Percentiles rank a stretch among this genome's conserved stretches.
phyloP scores from a whole-genome alignment of 2,797 vertebrate genomes.

The Anabacerthia variegaticeps region DNA sequence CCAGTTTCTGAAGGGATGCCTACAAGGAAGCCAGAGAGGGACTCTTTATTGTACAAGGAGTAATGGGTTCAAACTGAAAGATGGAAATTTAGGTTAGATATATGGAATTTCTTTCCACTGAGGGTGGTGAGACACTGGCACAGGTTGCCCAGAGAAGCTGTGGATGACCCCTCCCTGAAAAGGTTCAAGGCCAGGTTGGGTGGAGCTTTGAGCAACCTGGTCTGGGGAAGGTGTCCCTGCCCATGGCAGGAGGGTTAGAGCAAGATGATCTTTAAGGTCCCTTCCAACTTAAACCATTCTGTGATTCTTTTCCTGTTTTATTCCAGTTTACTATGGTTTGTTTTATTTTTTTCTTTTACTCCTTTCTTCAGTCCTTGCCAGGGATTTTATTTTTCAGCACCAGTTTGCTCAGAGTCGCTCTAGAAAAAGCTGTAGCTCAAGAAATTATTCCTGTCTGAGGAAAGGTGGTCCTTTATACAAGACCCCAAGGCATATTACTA shows the following conservation, averaged over 20 bases:
- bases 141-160: background rate
- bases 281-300: rapidly evolving
- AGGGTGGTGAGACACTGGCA: no score
- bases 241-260: background rate
- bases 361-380: background rate
- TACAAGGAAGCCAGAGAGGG: background rate
- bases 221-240: background rate
- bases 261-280: no score
- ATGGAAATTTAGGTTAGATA: background rate
- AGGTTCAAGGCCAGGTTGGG: background rate
- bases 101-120: background rate
- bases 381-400: background rate
- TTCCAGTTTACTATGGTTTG: background rate
- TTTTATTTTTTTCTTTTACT: background rate
- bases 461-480: background rate
- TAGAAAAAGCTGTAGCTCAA: background rate
- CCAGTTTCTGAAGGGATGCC: background rate
- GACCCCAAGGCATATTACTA: background rate
- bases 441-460: background rate
- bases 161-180: background rate
- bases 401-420: background rate
- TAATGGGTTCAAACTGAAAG: background rate
- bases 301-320: background rate
- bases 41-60: background rate
- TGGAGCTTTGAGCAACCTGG: background rate